Evolutionary conservation across 23 tunicate genomes (phyloP).

Genomic region (Trididemnum clinides): DNA sequence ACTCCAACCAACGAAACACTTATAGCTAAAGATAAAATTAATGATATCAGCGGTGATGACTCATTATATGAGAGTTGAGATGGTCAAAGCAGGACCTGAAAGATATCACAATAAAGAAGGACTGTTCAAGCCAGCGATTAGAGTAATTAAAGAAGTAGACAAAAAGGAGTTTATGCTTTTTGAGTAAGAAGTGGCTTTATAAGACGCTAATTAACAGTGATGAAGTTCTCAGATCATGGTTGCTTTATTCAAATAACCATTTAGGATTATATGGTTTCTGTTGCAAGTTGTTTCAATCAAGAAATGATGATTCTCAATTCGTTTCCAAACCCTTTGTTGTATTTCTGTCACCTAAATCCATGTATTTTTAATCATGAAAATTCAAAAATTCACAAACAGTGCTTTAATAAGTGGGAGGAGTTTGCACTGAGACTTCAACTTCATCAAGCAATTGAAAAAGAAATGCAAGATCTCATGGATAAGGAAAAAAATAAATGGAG

Average conservation of each 20-base stretch:
- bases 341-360: conserved; percentile 40
- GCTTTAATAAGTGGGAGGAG: conserved; percentile 45
- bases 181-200: conserved; percentile 30
- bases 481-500: conserved; percentile 28
- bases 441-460: conserved; percentile 35
- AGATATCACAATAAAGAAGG: conserved; percentile 39
- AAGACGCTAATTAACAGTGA: conserved; percentile 28
- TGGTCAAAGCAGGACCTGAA: conserved; percentile 41
- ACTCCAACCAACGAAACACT: conserved; percentile 26
- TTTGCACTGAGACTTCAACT: conserved; percentile 41
- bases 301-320: conserved; percentile 34
- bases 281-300: conserved; percentile 27
- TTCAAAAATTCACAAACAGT: conserved; percentile 41
- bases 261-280: conserved; percentile 27
- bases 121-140: conserved; percentile 45
- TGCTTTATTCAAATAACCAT: conserved; percentile 22
- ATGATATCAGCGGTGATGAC: not conserved
- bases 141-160: conserved; percentile 30
- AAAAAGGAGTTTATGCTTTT: conserved; percentile 27
- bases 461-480: conserved; percentile 29
- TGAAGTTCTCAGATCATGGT: conserved; percentile 39
- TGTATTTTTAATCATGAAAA: conserved; percentile 31
- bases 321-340: conserved; percentile 17
- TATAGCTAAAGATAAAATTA: conserved; percentile 15
- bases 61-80: conserved; percentile 36